phyloP scores from a whole-genome alignment of 2,888 invertebrate species.

The Alcis repandata region DNA sequence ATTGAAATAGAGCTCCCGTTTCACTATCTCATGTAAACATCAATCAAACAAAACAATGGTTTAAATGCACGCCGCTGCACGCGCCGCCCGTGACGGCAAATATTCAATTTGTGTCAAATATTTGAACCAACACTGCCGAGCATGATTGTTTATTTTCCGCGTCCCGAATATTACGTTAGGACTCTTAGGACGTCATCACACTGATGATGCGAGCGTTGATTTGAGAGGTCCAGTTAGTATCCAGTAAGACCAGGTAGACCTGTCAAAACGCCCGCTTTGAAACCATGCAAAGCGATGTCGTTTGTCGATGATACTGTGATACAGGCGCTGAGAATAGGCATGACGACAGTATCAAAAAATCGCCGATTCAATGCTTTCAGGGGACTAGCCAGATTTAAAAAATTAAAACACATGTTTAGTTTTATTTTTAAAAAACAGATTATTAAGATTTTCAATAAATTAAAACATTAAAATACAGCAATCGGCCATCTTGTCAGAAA shows the following conservation, averaged over 20 bases:
- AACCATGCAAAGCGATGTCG: too few relatives aligned
- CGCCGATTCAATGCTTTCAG: too few relatives aligned
- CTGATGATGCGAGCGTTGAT: neutral
- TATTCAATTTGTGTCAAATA: constrained; percentile 16
- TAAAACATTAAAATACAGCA: too few relatives aligned
- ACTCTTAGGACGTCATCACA: neutral
- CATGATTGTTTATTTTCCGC: constrained; percentile 10
- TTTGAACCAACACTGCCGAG: neutral
- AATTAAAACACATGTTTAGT: too few relatives aligned
- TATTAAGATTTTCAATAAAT: too few relatives aligned
- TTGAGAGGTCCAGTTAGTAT: neutral
- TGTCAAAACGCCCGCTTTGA: too few relatives aligned
- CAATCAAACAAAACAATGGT: constrained; percentile 9
- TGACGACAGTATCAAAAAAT: too few relatives aligned
- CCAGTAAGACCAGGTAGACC: too few relatives aligned
- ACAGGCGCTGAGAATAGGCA: neutral
- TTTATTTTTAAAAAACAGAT: too few relatives aligned
- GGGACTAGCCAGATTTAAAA: too few relatives aligned
- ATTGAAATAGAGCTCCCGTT: neutral
- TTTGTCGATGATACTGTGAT: neutral
- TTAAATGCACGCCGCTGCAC: neutral
- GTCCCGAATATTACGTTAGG: constrained; percentile 1
- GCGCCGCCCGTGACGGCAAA: neutral
- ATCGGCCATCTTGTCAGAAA: too few relatives aligned
- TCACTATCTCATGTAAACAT: neutral